Evolutionary conservation across 2,888 invertebrate genomes (phyloP), one percentile per base, ranked within the genome.

Genomic region (Scaptomyza polygonia): DNA sequence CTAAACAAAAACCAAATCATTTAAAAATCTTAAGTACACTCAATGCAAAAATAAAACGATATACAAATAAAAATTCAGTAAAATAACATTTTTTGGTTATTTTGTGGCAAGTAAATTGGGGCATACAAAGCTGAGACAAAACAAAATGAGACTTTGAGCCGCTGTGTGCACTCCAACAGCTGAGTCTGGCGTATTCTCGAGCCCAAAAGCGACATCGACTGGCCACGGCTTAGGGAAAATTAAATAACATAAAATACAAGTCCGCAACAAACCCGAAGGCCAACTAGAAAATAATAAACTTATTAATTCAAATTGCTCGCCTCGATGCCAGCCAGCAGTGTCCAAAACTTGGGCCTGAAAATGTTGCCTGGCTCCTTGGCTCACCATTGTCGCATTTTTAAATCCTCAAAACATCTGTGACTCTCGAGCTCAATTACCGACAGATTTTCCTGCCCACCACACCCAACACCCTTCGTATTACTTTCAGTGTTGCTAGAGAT

Each of bases 181-280:
- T 79, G 79, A 62, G 79, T 49, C 66, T 66, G 18, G 25, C 30
- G 27, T 48, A 29, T 44, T 51, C 54, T 72, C 53, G 71, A 40
- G 18, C 59, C 45, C 45, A 56, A 55, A 39, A 36, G 16, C 29
- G n/a, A 32, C 36, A 32, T 27, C 27, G 54, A 56, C 58, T 16
- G 54, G 7, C 52, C 40, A 5, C n/a, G 8, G 18, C 18, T 16
- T 12, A 43, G 58, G 56, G 61, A 72, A 82, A 82, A 82, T 82
- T 77, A 80, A 80, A 82, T 76, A 80, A 78, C 80, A 78, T 80
- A 69, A 83, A 81, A 80, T 63, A 83, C 69, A 83, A 83, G 83
- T 83, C 84, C 81, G 67, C 59, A 47, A 61, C 71, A 68, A 66
- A 75, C 72, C 77, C 77, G 57, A 49, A 57, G 62, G 45, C 52